A percentile compares a stretch with the other conserved stretches of the same genome.
Evolutionary conservation across 37 sponge, comb jelly and placozoan species (phyloP).

Genomic region (Beroe forskalii): DNA sequence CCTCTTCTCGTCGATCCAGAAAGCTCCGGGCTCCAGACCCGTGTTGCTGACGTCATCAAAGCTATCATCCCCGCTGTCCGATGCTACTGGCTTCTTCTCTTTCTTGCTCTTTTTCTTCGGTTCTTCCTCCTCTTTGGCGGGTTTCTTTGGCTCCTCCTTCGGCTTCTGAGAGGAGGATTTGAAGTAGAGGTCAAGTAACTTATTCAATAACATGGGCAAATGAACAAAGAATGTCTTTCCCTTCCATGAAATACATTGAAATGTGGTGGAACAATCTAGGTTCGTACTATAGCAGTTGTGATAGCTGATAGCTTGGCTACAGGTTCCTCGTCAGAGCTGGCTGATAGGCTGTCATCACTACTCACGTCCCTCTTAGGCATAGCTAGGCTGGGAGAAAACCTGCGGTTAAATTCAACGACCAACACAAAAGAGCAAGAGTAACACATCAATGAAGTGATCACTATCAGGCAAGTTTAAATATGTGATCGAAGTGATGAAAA

Average conservation of each 20-base stretch:
- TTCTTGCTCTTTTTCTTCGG: constrained; percentile 21
- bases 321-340: constrained; percentile 21
- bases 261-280: too few relatives aligned
- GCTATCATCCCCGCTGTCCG: neutral
- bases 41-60: neutral
- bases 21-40: constrained; percentile 33
- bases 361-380: constrained; percentile 13
- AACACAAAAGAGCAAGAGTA: too few relatives aligned
- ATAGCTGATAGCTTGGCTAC: constrained; percentile 28
- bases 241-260: too few relatives aligned
- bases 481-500: too few relatives aligned
- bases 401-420: too few relatives aligned
- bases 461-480: too few relatives aligned
- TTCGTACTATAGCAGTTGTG: too few relatives aligned
- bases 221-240: too few relatives aligned
- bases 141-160: neutral
- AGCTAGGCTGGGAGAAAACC: neutral
- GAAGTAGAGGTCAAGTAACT: too few relatives aligned
- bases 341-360: constrained; percentile 38
- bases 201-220: too few relatives aligned
- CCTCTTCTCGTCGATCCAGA: constrained; percentile 48
- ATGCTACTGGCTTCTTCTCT: neutral
- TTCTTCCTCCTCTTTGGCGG: neutral
- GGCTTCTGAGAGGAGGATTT: neutral
- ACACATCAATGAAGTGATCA: too few relatives aligned